These are phyloP conservation scores for Hemicentrotus pulcherrimus DNA, from an alignment of 35 echinoderm and acorn worm species.

Conservation along the genomic window DNA sequence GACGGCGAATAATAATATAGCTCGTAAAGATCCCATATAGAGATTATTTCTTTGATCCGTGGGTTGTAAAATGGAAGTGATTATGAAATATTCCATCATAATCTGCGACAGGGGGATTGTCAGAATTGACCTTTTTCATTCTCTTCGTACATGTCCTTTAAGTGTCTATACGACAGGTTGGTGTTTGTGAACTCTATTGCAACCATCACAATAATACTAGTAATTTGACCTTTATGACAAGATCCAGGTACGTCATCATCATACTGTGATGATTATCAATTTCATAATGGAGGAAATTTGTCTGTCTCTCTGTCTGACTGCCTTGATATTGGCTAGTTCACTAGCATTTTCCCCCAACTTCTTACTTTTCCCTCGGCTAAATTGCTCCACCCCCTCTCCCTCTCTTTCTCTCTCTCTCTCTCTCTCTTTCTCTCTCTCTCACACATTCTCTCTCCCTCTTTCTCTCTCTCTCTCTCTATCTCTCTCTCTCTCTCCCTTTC, in stretches of 20 bases:
- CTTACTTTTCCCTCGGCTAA: too few species aligned
- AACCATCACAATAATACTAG: background rate
- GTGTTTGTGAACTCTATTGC: too few species aligned
- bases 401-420: background rate
- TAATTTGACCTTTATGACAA: background rate
- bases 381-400: too few species aligned
- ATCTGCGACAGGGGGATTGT: background rate
- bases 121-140: background rate
- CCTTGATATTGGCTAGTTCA: too few species aligned
- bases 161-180: background rate
- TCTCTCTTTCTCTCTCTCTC: too few species aligned
- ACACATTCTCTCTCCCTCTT: too few species aligned
- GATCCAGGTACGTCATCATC: background rate
- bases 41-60: background rate
- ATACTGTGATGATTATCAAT: background rate
- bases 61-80: background rate
- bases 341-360: too few species aligned
- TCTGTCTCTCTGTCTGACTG: too few species aligned
- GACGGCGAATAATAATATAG: background rate
- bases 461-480: too few species aligned
- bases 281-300: background rate
- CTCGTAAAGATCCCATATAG: background rate
- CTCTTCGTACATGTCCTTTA: background rate
- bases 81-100: constrained; percentile 14
- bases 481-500: too few species aligned